Evolutionary conservation across 2,797 vertebrate genomes (phyloP).

Genomic region (Lacerta agilis): DNA sequence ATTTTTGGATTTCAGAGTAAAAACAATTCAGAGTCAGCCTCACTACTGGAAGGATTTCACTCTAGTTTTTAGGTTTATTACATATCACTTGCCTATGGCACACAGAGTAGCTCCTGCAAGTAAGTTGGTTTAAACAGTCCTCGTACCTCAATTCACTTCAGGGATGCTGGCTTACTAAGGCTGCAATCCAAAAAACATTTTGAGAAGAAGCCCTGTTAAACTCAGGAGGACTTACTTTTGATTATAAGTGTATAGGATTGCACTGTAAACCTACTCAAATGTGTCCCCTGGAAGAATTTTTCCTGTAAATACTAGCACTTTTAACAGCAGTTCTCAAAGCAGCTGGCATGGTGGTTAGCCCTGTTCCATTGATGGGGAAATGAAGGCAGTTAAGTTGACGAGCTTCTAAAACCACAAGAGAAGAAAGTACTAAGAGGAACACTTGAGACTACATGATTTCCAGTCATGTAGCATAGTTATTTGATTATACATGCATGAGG

Average conservation of each 20-base stretch:
- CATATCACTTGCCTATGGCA: not conserved
- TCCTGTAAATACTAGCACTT: not conserved
- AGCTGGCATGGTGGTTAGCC: not conserved
- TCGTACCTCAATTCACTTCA: not conserved
- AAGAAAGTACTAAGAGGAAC: slow-evolving; percentile 15
- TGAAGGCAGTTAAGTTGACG: slow-evolving; percentile 28
- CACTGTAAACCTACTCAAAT: not conserved
- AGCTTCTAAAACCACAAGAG: not conserved
- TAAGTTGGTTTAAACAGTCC: not conserved
- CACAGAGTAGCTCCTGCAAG: not conserved
- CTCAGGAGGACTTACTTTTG: no score
- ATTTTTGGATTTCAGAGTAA: not conserved
- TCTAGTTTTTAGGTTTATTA: not conserved
- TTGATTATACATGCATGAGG: slow-evolving; percentile 3
- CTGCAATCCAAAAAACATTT: no score
- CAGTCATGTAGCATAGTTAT: not conserved
- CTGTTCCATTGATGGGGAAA: slow-evolving; percentile 37
- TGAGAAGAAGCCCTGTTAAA: no score
- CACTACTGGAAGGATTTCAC: not conserved
- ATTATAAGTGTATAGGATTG: no score
- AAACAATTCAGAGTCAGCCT: slow-evolving; percentile 5
- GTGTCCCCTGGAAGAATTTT: no score
- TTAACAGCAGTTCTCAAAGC: not conserved
- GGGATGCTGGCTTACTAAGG: not conserved
- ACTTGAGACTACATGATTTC: not conserved